Evolutionary conservation across 2,113 vertebrate genomes (phyloP).

Genomic region (Passer montanus): DNA sequence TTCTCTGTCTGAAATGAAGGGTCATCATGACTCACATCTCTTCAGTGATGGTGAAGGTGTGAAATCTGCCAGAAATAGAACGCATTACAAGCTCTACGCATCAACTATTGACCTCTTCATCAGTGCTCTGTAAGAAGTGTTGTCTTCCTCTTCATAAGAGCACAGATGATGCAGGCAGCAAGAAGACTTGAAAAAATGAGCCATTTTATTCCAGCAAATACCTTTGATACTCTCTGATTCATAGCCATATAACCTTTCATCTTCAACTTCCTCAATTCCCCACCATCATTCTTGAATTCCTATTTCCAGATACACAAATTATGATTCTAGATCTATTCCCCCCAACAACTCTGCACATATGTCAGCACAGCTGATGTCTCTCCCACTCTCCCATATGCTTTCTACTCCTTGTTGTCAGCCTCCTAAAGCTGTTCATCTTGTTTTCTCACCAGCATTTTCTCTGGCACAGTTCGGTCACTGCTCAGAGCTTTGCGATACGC

Average conservation of each 20-base stretch:
- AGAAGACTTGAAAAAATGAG: background rate
- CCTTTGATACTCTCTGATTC: background rate
- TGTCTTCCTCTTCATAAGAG: background rate
- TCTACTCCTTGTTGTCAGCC: background rate
- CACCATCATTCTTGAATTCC: background rate
- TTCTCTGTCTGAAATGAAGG: background rate
- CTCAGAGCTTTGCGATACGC: background rate
- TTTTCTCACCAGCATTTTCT: background rate
- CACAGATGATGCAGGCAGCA: background rate
- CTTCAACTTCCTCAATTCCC: background rate
- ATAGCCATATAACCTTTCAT: background rate
- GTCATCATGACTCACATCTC: background rate
- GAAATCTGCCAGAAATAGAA: background rate
- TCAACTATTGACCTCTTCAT: background rate
- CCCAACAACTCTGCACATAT: background rate
- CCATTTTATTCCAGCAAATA: background rate
- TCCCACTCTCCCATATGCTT: background rate
- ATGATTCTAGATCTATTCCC: background rate
- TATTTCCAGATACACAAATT: background rate
- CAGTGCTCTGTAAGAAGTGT: background rate
- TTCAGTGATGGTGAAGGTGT: background rate
- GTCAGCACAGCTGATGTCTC: background rate
- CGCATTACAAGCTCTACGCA: background rate
- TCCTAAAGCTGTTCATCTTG: background rate
- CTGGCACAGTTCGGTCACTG: background rate